Evolutionary conservation across 2,113 vertebrate species (phyloP), one percentile per base, ranked within the genome.

Genomic region (Stomatorhinus ivindoensis): DNA sequence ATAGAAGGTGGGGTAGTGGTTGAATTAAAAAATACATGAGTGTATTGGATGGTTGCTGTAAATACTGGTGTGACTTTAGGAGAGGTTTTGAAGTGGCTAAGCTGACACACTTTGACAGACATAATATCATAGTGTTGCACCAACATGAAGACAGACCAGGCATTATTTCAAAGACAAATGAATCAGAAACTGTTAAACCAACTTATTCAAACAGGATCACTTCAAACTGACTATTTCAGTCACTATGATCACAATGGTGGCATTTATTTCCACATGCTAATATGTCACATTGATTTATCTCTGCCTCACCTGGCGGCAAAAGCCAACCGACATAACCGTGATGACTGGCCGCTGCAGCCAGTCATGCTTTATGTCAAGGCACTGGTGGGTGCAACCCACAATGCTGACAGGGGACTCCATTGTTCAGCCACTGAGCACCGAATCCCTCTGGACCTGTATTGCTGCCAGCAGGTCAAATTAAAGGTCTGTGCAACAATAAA

Each of bases 381-480:
- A 47, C 21, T 9, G 46, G 15, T 39, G 21, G 61, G 44, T 44
- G 13, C n/a, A 39, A 21, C n/a, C 58, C 46, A 50, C 44, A 48
- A 21, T 44, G 39, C 89, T 44, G 31, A 35, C 39, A 35, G 27
- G 42, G 51, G 10, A 27, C 73, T 65, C 61, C 35, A 87, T 76
- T 24, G 21, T 46, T 19, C 46, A 76, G 86, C 88, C 46, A 13
- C 58, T 76, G 6, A n/a, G 61, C 61, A 4, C 48, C 24, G 17
- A 24, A n/a, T 39, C 50, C 69, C 24, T 80, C 48, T n/a, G 73
- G 50, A 50, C 17, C 21, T 19, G 76, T 4, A 89, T 1, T 21
- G 48, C 76, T 55, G 50, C 51, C 88, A 89, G 80, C 50, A 89
- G 88, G 80, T 55, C 47, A 58, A 89, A 89, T 53, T 50, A 88